Conservation (phyloP, 2,113 vertebrate genomes). For the Pangasianodon gigas region DNA sequence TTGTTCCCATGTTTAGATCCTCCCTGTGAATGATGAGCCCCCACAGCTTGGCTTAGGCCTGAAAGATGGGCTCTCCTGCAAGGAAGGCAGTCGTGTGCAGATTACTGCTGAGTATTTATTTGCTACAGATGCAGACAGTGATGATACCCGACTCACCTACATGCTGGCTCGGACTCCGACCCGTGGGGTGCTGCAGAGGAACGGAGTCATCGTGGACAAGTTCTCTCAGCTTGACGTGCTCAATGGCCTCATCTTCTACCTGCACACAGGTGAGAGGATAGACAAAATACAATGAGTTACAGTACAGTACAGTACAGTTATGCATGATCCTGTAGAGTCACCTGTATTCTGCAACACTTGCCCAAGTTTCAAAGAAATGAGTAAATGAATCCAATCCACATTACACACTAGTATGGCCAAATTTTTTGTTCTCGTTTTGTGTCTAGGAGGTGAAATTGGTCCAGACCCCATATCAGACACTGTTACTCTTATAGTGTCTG, state of each 20-base stretch:
- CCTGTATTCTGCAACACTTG: too few relatives aligned
- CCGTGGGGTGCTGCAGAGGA: conserved; percentile 64
- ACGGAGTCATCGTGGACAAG: conserved; percentile 60
- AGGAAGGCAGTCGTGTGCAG: conserved; percentile 63
- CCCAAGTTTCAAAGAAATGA: not conserved
- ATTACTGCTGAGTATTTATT: conserved; percentile 68
- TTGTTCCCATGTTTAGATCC: conserved; percentile 57
- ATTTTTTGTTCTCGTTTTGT: not conserved
- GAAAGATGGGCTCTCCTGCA: conserved; percentile 61
- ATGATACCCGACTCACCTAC: conserved; percentile 65
- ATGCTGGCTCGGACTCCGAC: conserved; percentile 63
- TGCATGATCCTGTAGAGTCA: too few relatives aligned
- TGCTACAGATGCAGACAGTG: conserved; percentile 71
- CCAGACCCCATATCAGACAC: conserved; percentile 52
- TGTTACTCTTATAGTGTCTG: conserved; percentile 72
- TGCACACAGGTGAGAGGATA: conserved; percentile 66
- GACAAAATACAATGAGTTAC: not conserved
- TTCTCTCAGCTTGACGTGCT: conserved; percentile 74
- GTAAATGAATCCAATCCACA: not conserved
- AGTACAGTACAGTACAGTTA: too few relatives aligned
- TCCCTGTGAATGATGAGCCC: conserved; percentile 67
- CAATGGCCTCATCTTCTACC: conserved; percentile 70
- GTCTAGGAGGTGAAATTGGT: conserved; percentile 73
- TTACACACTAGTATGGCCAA: not conserved
- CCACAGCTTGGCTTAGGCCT: conserved; percentile 64